Base-by-base conservation (phyloP, 2,113 vertebrate genomes). In the Lepus europaeus region DNA sequence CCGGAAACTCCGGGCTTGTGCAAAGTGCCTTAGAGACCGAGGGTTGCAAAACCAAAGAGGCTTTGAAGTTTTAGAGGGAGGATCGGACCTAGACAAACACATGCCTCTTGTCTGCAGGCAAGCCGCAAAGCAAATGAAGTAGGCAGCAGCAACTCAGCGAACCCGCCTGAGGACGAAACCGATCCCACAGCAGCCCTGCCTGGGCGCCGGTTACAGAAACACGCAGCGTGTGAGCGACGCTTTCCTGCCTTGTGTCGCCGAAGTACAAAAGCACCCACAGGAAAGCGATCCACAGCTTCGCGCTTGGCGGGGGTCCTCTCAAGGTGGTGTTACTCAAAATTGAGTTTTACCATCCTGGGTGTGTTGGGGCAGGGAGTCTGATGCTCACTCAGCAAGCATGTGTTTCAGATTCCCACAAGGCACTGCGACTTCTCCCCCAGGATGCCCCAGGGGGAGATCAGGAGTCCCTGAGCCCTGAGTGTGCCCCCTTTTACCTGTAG, bases 1-100 rank as follows among this genome's bases (percentile, higher is more conserved):
- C 69, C 17, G 27, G 17, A 84, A 80, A 69, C 20, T 74, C 51
- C 1, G 22, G 70, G 49, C 27, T 81, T 31, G 16, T 92, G 22
- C 19, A 74, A 22, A 87, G 64, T 33, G 36, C 84, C 66, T 31
- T 73, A 56, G 31, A 92, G 56, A 76, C 23, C 81, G 17, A 51
- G 29, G 59, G 53, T 16, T 59, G 27, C 81, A 91, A 88, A 70
- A 85, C 70, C 39, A 76, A 70, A 92, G 77, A n/a, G 87, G 51
- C 87, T 74, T 84, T 84, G 59, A 79, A 70, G 36, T 89, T 80
- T 69, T 20, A 39, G 68, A 53, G 23, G 86, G 49, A 73, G 39
- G 74, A 14, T 2, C 61, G 29, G 59, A 49, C 8, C 9, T 45
- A 87, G 70, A 73, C 73, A 69, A 83, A 25, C 63, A 33, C 25